A percentile compares a stretch with the other conserved stretches of the same genome.
phyloP scores from a whole-genome alignment of 35 echinoderm and acorn worm species.

The Lytechinus variegatus region DNA sequence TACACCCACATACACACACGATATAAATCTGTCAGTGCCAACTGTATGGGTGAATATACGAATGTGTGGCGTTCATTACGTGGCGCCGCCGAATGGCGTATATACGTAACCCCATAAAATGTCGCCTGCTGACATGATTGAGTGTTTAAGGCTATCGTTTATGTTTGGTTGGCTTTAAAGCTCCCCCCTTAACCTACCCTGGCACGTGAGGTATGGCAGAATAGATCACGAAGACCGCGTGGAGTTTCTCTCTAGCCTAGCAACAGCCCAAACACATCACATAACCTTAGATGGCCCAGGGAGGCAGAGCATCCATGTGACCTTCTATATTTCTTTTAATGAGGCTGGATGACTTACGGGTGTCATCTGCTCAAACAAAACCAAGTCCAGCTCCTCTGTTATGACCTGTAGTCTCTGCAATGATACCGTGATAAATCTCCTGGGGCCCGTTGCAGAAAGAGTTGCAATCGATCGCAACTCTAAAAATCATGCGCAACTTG shows the following conservation, averaged over 20 bases:
- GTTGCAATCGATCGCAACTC: too few relatives aligned
- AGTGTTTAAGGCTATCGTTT: constrained; percentile 12
- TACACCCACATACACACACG: not conserved
- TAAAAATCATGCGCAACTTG: too few relatives aligned
- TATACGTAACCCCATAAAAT: constrained; percentile 2
- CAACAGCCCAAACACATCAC: constrained; percentile 1
- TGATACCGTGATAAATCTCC: not conserved
- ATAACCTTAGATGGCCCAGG: not conserved
- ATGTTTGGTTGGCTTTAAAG: not conserved
- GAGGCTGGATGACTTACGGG: not conserved
- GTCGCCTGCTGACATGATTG: not conserved
- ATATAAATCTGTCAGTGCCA: not conserved
- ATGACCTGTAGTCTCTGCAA: not conserved
- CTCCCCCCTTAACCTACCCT: not conserved
- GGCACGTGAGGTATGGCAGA: not conserved
- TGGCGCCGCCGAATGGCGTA: not conserved
- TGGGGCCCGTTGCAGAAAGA: too few relatives aligned
- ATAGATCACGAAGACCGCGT: not conserved
- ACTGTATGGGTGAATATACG: not conserved
- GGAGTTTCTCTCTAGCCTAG: not conserved
- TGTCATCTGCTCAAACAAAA: not conserved
- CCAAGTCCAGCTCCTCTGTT: not conserved
- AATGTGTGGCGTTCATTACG: not conserved
- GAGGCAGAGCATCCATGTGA: not conserved
- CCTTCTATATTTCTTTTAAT: constrained; percentile 8